Conservation (phyloP, 2,113 vertebrate species). For the Neomonachus schauinslandi region DNA sequence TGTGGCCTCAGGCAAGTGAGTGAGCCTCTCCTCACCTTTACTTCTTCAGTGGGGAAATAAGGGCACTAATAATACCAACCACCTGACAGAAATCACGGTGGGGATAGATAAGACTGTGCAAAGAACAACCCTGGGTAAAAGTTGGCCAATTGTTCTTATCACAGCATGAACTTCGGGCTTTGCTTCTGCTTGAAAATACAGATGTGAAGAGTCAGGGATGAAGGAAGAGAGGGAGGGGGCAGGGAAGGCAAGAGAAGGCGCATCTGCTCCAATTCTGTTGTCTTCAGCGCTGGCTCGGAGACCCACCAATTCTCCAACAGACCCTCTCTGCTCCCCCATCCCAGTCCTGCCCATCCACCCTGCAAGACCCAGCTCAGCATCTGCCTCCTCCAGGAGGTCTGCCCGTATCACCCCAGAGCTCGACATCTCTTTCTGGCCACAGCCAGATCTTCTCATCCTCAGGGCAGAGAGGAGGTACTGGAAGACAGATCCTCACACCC, state of each 20-base stretch:
- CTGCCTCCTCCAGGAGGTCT: background rate
- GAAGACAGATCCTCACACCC: background rate
- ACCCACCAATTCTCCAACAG: background rate
- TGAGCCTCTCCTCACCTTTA: background rate
- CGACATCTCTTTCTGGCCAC: background rate
- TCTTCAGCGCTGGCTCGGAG: background rate
- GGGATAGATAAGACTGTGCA: too few relatives aligned
- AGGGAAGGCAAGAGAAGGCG: background rate
- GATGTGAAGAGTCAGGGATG: rapidly evolving
- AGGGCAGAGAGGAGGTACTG: background rate
- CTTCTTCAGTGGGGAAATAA: background rate
- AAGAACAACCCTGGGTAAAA: background rate
- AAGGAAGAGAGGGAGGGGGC: background rate
- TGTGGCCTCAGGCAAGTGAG: background rate
- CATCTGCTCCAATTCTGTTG: background rate
- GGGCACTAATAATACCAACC: rapidly evolving
- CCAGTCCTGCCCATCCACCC: background rate
- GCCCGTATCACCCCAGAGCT: background rate
- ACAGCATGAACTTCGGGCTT: background rate
- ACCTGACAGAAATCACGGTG: background rate
- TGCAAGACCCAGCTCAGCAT: background rate
- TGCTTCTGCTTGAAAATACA: background rate
- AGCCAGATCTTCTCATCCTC: background rate
- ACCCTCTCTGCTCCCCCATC: background rate
- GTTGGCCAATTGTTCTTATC: background rate